Percentiles rank a stretch among this genome's conserved stretches.
phyloP scores from a whole-genome alignment of 1,140 invertebrate genomes.

The Diachasma alloeum region DNA sequence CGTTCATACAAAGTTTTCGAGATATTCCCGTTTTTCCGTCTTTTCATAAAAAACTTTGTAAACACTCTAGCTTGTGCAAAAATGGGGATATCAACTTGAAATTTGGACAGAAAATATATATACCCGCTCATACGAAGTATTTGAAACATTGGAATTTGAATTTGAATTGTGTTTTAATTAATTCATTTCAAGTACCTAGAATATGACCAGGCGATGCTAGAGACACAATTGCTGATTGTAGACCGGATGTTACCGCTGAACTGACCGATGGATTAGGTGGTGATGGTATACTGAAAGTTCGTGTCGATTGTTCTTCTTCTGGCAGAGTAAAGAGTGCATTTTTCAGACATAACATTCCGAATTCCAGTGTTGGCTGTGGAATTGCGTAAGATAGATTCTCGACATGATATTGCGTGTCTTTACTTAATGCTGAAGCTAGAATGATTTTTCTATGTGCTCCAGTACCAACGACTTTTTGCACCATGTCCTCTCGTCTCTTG shows the following conservation, averaged over 20 bases:
- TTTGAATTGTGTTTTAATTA: too few species aligned
- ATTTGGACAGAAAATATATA: too few species aligned
- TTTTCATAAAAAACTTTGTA: too few species aligned
- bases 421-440: constrained; percentile 67
- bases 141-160: too few species aligned
- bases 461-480: constrained; percentile 71
- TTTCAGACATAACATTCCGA: constrained; percentile 85
- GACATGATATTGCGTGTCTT: constrained; percentile 67
- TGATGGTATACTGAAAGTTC: constrained; percentile 42
- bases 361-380: constrained; percentile 88
- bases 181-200: constrained; percentile 30
- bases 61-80: too few species aligned
- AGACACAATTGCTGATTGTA: background rate
- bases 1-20: too few species aligned
- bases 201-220: constrained; percentile 36
- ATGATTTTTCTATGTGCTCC: constrained; percentile 75
- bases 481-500: constrained; percentile 70
- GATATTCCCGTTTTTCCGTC: too few species aligned
- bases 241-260: background rate
- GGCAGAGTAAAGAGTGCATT: constrained; percentile 80
- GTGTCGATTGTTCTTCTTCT: constrained; percentile 41
- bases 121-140: too few species aligned
- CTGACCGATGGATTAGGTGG: constrained; percentile 17
- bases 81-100: too few species aligned
- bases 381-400: constrained; percentile 80